Evolutionary conservation across 2,797 vertebrate genomes (phyloP).

Genomic region (Corythornis leucogaster): DNA sequence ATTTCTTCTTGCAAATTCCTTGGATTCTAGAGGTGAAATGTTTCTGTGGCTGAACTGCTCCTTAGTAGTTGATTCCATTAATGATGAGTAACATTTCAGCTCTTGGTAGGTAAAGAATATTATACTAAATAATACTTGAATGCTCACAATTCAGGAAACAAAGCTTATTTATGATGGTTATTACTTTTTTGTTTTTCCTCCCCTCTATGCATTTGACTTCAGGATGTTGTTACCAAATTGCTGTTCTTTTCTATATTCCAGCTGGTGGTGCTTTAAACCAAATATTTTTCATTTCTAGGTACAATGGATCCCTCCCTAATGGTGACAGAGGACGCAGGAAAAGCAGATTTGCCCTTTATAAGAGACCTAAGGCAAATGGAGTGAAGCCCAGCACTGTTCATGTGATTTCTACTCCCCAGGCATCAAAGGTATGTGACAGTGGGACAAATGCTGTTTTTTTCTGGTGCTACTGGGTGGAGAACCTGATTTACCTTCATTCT

Average conservation of each 20-base stretch:
- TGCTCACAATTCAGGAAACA: background rate
- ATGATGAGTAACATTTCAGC: background rate
- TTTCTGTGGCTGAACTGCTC: background rate
- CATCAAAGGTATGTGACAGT: constrained; percentile 88
- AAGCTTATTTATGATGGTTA: background rate
- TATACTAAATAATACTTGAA: background rate
- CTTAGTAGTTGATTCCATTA: background rate
- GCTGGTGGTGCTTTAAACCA: background rate
- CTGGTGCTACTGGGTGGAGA: background rate
- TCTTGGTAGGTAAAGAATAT: background rate
- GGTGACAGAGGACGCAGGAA: constrained; percentile 96
- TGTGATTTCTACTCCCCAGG: constrained; percentile 93
- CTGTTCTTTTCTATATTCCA: background rate
- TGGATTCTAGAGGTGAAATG: background rate
- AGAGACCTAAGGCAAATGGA: constrained; percentile 92
- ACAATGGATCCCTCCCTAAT: constrained; percentile 96
- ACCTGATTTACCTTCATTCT: background rate
- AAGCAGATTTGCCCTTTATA: constrained; percentile 97
- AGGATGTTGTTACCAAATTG: background rate
- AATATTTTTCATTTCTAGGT: constrained; percentile 78
- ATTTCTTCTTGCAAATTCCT: background rate
- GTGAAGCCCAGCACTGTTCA: constrained; percentile 97
- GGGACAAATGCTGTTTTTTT: background rate
- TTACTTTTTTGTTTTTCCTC: too few species aligned
- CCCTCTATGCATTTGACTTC: background rate